Percentiles rank a stretch among this genome's conserved stretches.
Evolutionary conservation across 2,797 vertebrate genomes (phyloP).

Genomic region (Gambelia wislizenii): DNA sequence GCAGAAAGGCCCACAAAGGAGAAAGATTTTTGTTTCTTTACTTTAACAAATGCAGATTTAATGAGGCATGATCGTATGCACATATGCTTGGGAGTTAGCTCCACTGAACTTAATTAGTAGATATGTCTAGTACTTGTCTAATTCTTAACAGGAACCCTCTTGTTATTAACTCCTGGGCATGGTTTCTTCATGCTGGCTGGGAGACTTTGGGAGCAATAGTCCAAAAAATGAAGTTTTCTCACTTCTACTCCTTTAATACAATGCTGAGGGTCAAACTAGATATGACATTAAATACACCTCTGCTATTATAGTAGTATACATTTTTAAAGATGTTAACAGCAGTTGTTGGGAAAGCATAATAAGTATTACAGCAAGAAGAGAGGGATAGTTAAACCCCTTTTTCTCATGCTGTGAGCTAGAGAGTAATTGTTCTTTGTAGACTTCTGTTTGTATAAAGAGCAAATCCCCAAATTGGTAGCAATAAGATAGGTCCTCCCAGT

Average conservation of each 20-base stretch:
- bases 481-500: not conserved
- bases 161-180: not conserved
- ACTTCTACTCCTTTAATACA: too few relatives aligned
- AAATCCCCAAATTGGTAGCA: not conserved
- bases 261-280: too few relatives aligned
- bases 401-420: not conserved
- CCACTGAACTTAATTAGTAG: not conserved
- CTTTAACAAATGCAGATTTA: not conserved
- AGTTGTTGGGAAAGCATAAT: not conserved
- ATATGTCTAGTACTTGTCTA: not conserved
- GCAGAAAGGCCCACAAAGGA: not conserved
- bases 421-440: not conserved
- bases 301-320: not conserved
- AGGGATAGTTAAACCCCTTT: not conserved
- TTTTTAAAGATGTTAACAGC: not conserved
- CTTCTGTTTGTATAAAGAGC: too few relatives aligned
- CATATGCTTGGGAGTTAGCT: not conserved
- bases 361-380: not conserved
- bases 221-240: too few relatives aligned
- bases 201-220: too few relatives aligned
- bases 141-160: not conserved
- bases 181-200: too few relatives aligned
- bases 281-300: too few relatives aligned
- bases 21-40: not conserved
- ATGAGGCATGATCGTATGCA: not conserved